Conservation (phyloP, 2,797 vertebrate species). For the Hyperoplus lanceolatus region DNA sequence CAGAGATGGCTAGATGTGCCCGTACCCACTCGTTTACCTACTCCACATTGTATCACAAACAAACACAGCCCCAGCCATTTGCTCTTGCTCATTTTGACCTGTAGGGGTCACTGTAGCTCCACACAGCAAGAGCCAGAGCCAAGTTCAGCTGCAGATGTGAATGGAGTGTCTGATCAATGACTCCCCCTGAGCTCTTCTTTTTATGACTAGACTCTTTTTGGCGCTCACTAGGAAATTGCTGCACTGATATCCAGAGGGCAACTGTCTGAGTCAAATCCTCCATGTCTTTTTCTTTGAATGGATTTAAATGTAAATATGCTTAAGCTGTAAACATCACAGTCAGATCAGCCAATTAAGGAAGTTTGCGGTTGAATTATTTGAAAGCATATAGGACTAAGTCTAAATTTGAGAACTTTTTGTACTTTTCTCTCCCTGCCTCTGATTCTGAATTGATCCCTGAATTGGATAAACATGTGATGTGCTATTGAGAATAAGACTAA, state of each 20-base stretch:
- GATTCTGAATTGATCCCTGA: not conserved
- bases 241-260: constrained; percentile 17
- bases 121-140: constrained; percentile 34
- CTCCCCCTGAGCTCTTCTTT: constrained; percentile 55
- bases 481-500: not conserved
- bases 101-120: constrained; percentile 82
- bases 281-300: constrained; percentile 27
- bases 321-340: constrained; percentile 17
- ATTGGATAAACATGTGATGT: not conserved
- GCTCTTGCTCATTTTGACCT: constrained; percentile 42
- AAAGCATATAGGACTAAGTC: too few relatives aligned
- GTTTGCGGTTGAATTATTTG: not conserved
- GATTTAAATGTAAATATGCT: constrained; percentile 11
- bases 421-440: not conserved
- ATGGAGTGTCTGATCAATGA: constrained; percentile 62
- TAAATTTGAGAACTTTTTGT: too few relatives aligned
- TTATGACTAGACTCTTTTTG: constrained; percentile 56
- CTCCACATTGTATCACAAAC: not conserved
- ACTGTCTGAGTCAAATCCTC: constrained; percentile 6
- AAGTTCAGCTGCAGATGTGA: constrained; percentile 55
- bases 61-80: not conserved
- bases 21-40: constrained; percentile 8
- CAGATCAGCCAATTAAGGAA: not conserved
- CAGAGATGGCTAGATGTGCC: constrained; percentile 6
- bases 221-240: constrained; percentile 36